Conservation (phyloP, 2,888 invertebrate species). For the Capitulum mitella region DNA sequence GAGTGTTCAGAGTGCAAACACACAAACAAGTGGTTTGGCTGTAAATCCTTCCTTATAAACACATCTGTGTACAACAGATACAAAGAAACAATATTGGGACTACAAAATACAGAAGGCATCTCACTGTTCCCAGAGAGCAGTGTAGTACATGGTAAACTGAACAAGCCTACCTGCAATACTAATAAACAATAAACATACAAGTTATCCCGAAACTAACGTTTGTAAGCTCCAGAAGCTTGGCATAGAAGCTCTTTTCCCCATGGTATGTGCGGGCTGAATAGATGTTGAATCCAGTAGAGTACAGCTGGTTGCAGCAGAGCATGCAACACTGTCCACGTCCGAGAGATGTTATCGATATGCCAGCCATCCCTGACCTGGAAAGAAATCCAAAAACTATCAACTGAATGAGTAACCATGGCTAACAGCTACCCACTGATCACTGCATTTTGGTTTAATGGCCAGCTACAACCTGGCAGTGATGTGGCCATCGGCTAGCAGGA, state of each 20-base stretch:
- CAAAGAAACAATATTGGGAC: neutral
- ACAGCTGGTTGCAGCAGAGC: constrained; percentile 19
- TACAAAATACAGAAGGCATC: neutral
- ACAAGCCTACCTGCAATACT: too few relatives aligned
- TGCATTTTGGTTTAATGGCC: too few relatives aligned
- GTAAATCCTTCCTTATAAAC: neutral
- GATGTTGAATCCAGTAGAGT: constrained; percentile 1
- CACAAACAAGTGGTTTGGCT: neutral
- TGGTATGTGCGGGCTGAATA: constrained; percentile 5
- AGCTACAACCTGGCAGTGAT: too few relatives aligned
- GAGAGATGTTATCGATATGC: neutral
- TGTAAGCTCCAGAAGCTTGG: neutral
- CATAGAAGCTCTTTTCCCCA: constrained; percentile 14
- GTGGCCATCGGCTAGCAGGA: too few relatives aligned
- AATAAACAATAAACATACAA: too few relatives aligned
- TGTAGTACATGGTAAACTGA: neutral
- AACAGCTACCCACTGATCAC: too few relatives aligned
- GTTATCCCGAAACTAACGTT: too few relatives aligned
- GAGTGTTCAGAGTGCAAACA: neutral
- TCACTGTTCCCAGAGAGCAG: neutral
- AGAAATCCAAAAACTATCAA: too few relatives aligned
- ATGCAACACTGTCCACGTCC: neutral
- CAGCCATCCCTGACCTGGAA: neutral
- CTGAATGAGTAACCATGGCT: too few relatives aligned
- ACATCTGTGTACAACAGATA: neutral